Base-by-base conservation (phyloP, 2,888 invertebrate species). In the Cheiracanthium punctorium region DNA sequence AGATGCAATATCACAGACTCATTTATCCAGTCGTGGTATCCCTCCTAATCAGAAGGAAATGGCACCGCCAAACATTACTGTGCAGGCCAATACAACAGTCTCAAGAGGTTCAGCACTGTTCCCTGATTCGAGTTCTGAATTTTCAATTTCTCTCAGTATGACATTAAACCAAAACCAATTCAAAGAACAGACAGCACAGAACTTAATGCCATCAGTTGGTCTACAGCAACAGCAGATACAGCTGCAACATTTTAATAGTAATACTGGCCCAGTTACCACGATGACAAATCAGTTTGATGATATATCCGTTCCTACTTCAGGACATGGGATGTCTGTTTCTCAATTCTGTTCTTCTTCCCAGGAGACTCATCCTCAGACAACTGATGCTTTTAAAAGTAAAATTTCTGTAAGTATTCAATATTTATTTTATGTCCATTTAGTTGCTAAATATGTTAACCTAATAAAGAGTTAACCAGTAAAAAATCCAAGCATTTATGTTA, bases 141-240 rank as follows among this genome's bases (percentile, higher is more conserved):
- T 81, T 14, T 64, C 81, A 17, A 73, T 29, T 69, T 30, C 81
- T 30, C 67, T 76, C 37, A 82, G 74, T 75, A 58, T 75, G 29
- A 17, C 77, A 48, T 37, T 84, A 37, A 86, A 72, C 58, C 86
- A 86, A 37, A 80, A 41, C 70, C 80, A 75, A 28, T 85, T 86
- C 32, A 80, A 73, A 29, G 77, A 82, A 2, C 71, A 74, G 37
- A 30, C 58, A 20, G 43, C 67, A 41, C 70, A 37, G 12, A 58
- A 32, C 30, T 73, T 58, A 28, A 12, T 88, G 71, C 32, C 48
- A 32, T 74, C 75, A 43, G 58, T 67, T 58, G 43, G 33, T 48
- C 69, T 80, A 65, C 72, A 69, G 33, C 81, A 43, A 29, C 72
- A 69, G 33, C 81, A 43, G 20, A 95, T 95, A 20, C 79, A 48